Conservation (phyloP, 2,797 vertebrate genomes). For the Oceanodroma leucorhoa region DNA sequence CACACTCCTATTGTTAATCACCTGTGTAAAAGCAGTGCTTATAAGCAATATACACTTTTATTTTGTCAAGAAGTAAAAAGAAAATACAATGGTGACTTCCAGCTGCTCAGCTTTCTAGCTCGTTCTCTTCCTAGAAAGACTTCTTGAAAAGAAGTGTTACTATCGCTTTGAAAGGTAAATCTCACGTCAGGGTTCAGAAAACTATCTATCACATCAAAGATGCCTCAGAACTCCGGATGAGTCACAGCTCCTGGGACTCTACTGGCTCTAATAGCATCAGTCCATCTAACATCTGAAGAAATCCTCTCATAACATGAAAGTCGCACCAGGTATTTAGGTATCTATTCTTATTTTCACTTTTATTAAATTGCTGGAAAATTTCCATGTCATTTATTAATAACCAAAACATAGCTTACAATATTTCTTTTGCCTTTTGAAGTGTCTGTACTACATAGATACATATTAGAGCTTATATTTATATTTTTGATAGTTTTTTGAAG, state of each 20-base stretch:
- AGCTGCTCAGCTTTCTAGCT: background rate
- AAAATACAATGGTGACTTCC: background rate
- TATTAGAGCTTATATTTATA: background rate
- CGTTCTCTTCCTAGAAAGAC: background rate
- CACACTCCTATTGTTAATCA: background rate
- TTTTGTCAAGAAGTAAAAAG: background rate
- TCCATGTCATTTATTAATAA: background rate
- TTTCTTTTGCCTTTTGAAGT: background rate
- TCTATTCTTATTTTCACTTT: background rate
- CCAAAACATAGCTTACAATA: background rate
- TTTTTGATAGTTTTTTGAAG: background rate
- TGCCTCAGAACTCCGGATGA: background rate
- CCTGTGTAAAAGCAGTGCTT: background rate
- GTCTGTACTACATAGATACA: background rate
- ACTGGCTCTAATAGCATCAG: background rate
- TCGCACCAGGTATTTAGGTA: accelerated
- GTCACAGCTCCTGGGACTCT: background rate
- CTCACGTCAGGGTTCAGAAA: background rate
- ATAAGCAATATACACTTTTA: background rate
- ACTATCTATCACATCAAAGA: background rate
- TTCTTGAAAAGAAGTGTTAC: background rate
- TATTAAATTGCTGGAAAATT: background rate
- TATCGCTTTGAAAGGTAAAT: background rate
- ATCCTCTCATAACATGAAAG: background rate
- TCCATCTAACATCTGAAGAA: background rate